These are phyloP conservation scores for Leptinotarsa rubiginosa DNA, from an alignment of 2,888 invertebrate genomes.

Conservation along the genomic window DNA sequence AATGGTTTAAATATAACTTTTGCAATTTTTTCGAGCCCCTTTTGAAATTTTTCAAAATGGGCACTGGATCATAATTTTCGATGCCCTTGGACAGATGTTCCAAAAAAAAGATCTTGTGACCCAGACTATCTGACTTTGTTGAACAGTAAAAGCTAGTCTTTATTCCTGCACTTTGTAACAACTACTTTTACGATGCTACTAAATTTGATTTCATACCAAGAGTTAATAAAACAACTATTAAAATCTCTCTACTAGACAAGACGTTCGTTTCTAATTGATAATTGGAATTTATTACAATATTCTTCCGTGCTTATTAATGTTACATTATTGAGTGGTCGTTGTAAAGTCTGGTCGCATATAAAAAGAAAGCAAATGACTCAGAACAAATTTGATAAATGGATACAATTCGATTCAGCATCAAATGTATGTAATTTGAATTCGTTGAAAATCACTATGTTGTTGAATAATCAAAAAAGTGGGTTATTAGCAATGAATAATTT, in stretches of 20 bases:
- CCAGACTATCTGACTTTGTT: background rate
- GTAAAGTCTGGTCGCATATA: background rate
- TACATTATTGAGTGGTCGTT: background rate
- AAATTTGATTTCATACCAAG: constrained; percentile 12
- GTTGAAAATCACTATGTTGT: background rate
- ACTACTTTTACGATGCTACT: constrained; percentile 8
- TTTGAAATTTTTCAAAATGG: too few species aligned
- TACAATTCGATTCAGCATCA: constrained; percentile 3
- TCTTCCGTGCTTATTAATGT: constrained; percentile 4
- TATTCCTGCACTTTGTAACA: constrained; percentile 9
- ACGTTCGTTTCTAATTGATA: constrained; percentile 21
- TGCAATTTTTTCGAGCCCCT: too few species aligned
- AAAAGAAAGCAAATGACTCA: constrained; percentile 15
- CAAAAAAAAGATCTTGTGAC: too few species aligned
- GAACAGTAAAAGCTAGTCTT: background rate
- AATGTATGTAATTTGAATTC: background rate
- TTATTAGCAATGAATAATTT: constrained; percentile 7
- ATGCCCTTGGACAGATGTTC: too few species aligned
- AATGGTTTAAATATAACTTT: too few species aligned
- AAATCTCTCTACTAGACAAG: constrained; percentile 14
- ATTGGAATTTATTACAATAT: constrained; percentile 23
- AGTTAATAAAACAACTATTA: constrained; percentile 19
- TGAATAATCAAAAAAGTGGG: background rate
- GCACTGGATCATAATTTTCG: too few species aligned
- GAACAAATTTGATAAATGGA: constrained; percentile 21